Base-by-base conservation (phyloP, 2,113 vertebrate genomes). In the Atrichornis clamosus region DNA sequence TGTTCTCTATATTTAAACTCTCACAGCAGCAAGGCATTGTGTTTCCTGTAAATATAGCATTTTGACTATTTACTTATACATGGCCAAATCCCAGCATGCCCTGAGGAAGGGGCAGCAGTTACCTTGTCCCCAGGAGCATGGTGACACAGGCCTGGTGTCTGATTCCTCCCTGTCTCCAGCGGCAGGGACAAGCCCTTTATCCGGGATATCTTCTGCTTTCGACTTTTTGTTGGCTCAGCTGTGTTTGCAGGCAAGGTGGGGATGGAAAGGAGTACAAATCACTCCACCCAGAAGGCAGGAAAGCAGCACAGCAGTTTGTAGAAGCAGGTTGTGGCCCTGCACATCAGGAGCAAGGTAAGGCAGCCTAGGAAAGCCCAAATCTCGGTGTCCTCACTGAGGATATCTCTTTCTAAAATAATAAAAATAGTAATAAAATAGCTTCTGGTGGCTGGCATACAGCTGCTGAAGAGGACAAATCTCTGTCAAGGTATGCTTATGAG, bases 1-100 rank as follows among this genome's bases (percentile, higher is more conserved):
- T 92, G 85, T 91, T 97, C 68, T 94, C 96, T 96, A 93, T 94
- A 89, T 97, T 96, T 96, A 96, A 95, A 90, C 88, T 65, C 46
- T 37, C 53, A 9, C 65, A 86, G 87, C 86, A 90, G 93, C 1
- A 12, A 90, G 88, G 94, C 93, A 76, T 94, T 95, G 89, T 95
- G 92, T 91, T 96, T 94, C 92, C 96, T 73, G 85, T 83, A 90
- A 92, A 86, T 94, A 94, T 5, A 90, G 87, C 86, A 44, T 95
- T 96, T 95, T 91, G 87, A 33, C 77, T 82, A 44, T 70, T 93
- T 93, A 77, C 64, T 94, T 92, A 79, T 89, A 70, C 41, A 1
- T 2, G 24, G 63, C 37, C 74, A 33, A 26, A 30, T 30, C 22
- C 4, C 11, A 3, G 19, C 32, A 4, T 46, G 37, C 20, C 64